Conservation (phyloP, 2,797 vertebrate genomes). For the Eutrigla gurnardus region DNA sequence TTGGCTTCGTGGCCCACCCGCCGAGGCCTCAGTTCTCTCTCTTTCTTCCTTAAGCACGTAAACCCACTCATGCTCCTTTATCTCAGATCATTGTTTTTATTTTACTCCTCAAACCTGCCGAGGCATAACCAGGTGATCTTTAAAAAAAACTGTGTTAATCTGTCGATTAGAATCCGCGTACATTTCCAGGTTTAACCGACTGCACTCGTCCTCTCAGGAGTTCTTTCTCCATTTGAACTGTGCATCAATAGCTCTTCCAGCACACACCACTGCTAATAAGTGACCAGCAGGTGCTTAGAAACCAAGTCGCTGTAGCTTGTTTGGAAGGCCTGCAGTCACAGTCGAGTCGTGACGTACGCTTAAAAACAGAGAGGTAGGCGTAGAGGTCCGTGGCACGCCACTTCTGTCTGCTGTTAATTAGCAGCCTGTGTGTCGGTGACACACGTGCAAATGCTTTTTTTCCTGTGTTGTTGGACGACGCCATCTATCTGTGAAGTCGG, state of each 20-base stretch:
- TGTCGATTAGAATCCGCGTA: slow-evolving; percentile 1
- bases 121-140: neutral
- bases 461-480: slow-evolving; percentile 6
- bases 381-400: slow-evolving; percentile 22
- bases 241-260: slow-evolving; percentile 62
- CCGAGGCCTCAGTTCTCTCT: slow-evolving; percentile 21
- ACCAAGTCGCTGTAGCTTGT: slow-evolving; percentile 50
- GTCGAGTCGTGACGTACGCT: slow-evolving; percentile 50
- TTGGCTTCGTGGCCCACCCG: slow-evolving; percentile 39
- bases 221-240: slow-evolving; percentile 58
- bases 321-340: slow-evolving; percentile 54
- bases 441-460: slow-evolving; percentile 30
- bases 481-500: neutral
- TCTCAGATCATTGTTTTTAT: slow-evolving; percentile 1
- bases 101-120: neutral
- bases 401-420: slow-evolving; percentile 65
- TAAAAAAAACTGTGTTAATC: neutral
- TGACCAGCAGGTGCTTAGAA: slow-evolving; percentile 70
- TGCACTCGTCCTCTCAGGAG: too few species aligned
- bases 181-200: slow-evolving; percentile 21
- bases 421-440: slow-evolving; percentile 32
- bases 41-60: slow-evolving; percentile 15
- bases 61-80: slow-evolving; percentile 17
- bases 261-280: slow-evolving; percentile 69
- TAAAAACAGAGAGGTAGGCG: slow-evolving; percentile 35